Evolutionary conservation across 2,797 vertebrate species (phyloP).

Genomic region (Megalops cyprinoides): DNA sequence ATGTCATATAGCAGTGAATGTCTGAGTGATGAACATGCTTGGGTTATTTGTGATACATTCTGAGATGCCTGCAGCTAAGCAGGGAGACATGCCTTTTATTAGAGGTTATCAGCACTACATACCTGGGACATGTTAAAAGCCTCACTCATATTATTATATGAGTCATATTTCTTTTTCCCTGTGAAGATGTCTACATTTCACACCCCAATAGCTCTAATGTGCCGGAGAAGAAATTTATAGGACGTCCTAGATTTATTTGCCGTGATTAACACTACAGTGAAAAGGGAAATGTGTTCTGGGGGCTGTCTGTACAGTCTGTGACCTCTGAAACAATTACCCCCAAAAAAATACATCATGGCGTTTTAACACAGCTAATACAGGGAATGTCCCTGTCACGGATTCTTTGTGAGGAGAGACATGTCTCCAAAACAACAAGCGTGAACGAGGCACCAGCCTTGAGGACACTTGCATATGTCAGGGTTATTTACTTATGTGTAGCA

Average conservation of each 20-base stretch:
- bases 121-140: conserved; percentile 49
- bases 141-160: conserved; percentile 47
- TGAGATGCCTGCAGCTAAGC: conserved; percentile 15
- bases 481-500: not conserved
- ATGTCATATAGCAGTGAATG: not conserved
- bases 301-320: conserved; percentile 67
- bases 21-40: not conserved
- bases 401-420: no score
- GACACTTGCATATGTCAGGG: not conserved
- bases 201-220: conserved; percentile 58
- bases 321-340: conserved; percentile 61
- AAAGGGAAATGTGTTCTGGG: conserved; percentile 64
- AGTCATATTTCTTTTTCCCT: conserved; percentile 53
- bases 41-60: not conserved
- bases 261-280: conserved; percentile 68
- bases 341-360: conserved; percentile 72
- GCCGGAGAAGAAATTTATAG: conserved; percentile 60
- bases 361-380: conserved; percentile 52
- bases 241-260: conserved; percentile 68
- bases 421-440: no score
- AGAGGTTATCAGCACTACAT: conserved; percentile 53
- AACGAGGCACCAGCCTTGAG: no score
- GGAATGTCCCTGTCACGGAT: no score
- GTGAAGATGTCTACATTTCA: conserved; percentile 62
- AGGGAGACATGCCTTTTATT: conserved; percentile 56